A percentile compares a stretch with the other conserved stretches of the same genome.
phyloP scores from a whole-genome alignment of 2,797 vertebrate species.

The Myotis myotis region DNA sequence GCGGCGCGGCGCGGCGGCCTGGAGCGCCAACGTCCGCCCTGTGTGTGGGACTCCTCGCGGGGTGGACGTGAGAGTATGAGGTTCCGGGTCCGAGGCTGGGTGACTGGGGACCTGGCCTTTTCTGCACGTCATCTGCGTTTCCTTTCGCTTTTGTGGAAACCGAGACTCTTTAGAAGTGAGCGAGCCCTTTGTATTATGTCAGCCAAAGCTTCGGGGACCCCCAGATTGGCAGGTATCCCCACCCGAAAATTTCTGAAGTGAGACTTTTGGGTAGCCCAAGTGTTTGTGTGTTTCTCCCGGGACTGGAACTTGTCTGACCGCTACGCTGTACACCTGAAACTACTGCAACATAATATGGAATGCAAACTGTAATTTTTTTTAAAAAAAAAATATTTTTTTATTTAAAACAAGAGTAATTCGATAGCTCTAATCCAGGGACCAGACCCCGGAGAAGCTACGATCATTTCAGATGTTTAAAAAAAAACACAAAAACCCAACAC shows the following conservation, averaged over 20 bases:
- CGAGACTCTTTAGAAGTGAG: background rate
- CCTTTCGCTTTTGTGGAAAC: background rate
- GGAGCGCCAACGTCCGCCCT: fast-evolving
- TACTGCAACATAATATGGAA: background rate
- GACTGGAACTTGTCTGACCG: background rate
- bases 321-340: background rate
- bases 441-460: background rate
- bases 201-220: background rate
- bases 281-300: background rate
- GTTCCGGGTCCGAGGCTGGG: background rate
- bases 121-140: background rate
- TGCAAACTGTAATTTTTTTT: too few relatives aligned
- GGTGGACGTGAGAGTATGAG: background rate
- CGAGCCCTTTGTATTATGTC: background rate
- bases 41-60: background rate
- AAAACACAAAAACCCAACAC: background rate
- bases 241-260: background rate
- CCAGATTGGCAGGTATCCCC: background rate
- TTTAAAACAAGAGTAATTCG: background rate
- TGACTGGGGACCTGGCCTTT: background rate
- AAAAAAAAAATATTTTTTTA: background rate
- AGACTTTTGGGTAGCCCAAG: background rate
- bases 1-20: background rate
- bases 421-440: background rate
- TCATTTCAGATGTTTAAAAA: background rate